A percentile compares a stretch with the other conserved stretches of the same genome.
These are phyloP conservation scores for Xanthia togata DNA, from an alignment of 2,888 invertebrate genomes.

Conservation along the genomic window DNA sequence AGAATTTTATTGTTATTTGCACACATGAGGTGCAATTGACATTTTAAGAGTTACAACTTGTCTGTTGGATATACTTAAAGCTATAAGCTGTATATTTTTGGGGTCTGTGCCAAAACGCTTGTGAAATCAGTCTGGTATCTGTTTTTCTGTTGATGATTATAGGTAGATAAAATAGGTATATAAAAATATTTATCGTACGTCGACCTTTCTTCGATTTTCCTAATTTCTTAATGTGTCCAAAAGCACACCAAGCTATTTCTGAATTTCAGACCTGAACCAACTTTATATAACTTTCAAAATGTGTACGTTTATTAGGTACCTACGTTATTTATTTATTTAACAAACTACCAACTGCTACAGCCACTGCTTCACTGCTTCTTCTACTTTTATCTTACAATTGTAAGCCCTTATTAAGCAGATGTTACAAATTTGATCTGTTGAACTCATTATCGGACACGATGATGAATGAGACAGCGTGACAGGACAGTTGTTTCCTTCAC, in stretches of 20 bases:
- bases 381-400: no score
- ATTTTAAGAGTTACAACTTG: no score
- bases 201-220: no score
- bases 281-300: constrained; percentile 15
- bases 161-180: not conserved
- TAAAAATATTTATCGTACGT: not conserved
- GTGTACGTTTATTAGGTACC: no score
- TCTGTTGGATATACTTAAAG: not conserved
- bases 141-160: not conserved
- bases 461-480: not conserved
- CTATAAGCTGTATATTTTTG: not conserved
- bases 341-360: no score
- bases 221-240: not conserved
- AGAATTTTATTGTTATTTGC: no score
- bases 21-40: no score
- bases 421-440: not conserved
- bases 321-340: no score
- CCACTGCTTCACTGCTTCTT: no score
- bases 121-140: constrained; percentile 2
- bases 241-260: not conserved
- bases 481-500: constrained; percentile 7
- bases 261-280: not conserved
- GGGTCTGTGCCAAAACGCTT: not conserved
- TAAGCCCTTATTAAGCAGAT: no score
- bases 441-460: constrained; percentile 1